A percentile compares a stretch with the other conserved stretches of the same genome.
Conservation (phyloP, 2,888 invertebrate species). For the Hipparchia sbordonii region DNA sequence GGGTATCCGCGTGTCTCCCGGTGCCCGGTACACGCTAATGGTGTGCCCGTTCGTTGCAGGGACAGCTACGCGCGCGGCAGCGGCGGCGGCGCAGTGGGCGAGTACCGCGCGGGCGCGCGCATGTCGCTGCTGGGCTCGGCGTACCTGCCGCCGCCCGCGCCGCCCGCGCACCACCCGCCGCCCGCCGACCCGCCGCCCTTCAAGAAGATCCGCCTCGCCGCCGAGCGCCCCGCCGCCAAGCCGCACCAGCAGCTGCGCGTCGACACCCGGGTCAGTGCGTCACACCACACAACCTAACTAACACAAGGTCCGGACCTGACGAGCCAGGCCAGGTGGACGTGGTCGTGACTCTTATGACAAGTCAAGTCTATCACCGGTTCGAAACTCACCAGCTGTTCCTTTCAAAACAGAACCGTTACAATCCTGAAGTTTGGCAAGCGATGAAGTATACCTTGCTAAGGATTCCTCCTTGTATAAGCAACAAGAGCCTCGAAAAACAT, state of each 20-base stretch:
- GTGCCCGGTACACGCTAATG: not conserved
- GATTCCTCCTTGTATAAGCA: no score
- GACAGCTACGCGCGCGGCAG: slow-evolving; percentile 70
- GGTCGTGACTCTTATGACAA: no score
- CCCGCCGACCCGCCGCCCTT: slow-evolving; percentile 84
- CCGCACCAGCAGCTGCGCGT: slow-evolving; percentile 84
- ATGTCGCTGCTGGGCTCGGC: slow-evolving; percentile 85
- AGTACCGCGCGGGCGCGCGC: slow-evolving; percentile 69
- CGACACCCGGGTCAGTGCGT: slow-evolving; percentile 82
- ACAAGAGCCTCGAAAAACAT: no score
- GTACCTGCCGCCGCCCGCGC: slow-evolving; percentile 77
- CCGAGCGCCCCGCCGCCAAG: slow-evolving; percentile 69
- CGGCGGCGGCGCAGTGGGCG: slow-evolving; percentile 63
- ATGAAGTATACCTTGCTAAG: no score
- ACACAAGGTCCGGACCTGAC: no score
- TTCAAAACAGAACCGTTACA: no score
- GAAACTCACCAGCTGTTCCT: no score
- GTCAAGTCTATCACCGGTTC: no score
- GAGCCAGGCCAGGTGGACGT: no score
- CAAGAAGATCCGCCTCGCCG: slow-evolving; percentile 86
- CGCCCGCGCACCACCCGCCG: slow-evolving; percentile 74
- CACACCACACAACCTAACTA: no score
- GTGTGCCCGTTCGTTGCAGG: slow-evolving; percentile 52
- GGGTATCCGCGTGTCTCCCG: no score
- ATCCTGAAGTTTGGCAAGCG: no score